Percentiles rank a stretch among this genome's conserved stretches.
Evolutionary conservation across 2,888 invertebrate genomes (phyloP).

Genomic region (Syritta pipiens): DNA sequence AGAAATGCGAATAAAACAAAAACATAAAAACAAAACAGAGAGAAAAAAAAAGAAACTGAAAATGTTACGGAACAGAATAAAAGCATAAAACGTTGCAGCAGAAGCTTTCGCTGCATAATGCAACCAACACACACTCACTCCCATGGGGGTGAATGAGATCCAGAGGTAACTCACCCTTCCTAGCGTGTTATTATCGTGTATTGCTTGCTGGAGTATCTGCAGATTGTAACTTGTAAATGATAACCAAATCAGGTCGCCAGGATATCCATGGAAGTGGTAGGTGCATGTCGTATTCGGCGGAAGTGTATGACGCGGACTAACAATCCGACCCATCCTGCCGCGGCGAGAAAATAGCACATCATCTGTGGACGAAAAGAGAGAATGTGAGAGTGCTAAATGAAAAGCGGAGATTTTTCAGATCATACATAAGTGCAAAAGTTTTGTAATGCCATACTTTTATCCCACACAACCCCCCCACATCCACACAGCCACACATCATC

Average conservation of each 20-base stretch:
- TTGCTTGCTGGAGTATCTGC: conserved; percentile 85
- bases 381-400: conserved; percentile 56
- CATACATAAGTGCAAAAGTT: conserved; percentile 64
- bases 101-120: conserved; percentile 28
- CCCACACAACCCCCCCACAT: too few species aligned
- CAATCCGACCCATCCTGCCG: conserved; percentile 86
- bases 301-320: conserved; percentile 90
- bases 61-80: conserved; percentile 53
- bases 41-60: conserved; percentile 36
- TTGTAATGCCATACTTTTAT: conserved; percentile 43
- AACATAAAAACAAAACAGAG: conserved; percentile 38
- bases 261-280: conserved; percentile 89
- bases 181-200: conserved; percentile 81
- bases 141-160: background rate
- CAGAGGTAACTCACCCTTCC: conserved; percentile 77
- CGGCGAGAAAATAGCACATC: conserved; percentile 81
- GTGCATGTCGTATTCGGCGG: conserved; percentile 93
- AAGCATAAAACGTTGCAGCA: conserved; percentile 43
- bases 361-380: conserved; percentile 74
- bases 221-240: conserved; percentile 92
- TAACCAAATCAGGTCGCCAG: conserved; percentile 91
- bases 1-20: conserved; percentile 47
- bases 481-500: too few species aligned
- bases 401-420: conserved; percentile 63
- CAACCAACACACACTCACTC: background rate